A percentile compares a stretch with the other conserved stretches of the same genome.
These are phyloP conservation scores for Bombus huntii DNA, from an alignment of 1,140 invertebrate species.

Conservation along the genomic window DNA sequence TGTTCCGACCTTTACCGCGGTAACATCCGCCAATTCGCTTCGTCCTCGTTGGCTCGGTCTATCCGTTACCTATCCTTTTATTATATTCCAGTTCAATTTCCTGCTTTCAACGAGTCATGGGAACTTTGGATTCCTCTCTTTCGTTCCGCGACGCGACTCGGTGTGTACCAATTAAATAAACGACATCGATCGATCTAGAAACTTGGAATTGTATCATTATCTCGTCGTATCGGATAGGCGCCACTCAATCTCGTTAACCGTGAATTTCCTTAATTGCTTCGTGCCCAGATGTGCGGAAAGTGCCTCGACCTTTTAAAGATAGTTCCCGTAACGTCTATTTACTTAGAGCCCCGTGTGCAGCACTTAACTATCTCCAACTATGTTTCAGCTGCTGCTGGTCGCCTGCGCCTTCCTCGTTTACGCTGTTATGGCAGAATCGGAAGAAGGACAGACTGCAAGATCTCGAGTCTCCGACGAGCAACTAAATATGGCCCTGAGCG, in stretches of 20 bases:
- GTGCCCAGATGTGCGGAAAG: not conserved
- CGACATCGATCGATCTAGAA: not conserved
- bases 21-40: not conserved
- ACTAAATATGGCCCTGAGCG: conserved; percentile 86
- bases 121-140: no score
- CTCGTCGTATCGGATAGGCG: not conserved
- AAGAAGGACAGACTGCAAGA: conserved; percentile 63
- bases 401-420: conserved; percentile 32
- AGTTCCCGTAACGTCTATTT: conserved; percentile 14
- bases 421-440: conserved; percentile 41
- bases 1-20: not conserved
- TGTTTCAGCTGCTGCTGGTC: conserved; percentile 58
- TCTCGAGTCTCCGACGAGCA: conserved; percentile 85
- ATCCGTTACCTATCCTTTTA: not conserved
- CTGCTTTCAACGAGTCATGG: not conserved
- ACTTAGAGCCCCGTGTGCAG: not conserved
- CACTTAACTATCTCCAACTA: conserved; percentile 17
- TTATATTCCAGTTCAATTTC: not conserved
- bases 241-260: not conserved
- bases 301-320: not conserved
- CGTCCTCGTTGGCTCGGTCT: no score
- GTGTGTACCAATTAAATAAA: not conserved
- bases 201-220: not conserved
- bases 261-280: conserved; percentile 15
- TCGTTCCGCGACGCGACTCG: not conserved